Base-by-base conservation (phyloP, 2,888 invertebrate species). In the Clostera curtula region DNA sequence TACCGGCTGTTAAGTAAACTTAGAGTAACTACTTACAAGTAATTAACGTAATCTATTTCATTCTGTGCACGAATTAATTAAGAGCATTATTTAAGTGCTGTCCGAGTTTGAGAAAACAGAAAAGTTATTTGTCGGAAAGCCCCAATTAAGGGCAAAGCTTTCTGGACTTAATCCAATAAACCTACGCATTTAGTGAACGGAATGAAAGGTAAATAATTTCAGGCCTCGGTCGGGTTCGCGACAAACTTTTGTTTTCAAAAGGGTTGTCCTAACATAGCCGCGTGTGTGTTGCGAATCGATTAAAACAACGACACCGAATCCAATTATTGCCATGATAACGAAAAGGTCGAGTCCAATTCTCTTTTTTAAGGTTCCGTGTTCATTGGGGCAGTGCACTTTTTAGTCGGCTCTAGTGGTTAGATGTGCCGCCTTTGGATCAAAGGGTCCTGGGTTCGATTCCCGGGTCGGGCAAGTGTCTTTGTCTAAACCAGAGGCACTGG, bases 141-240 rank as follows among this genome's bases (percentile, higher is more conserved):
- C 69, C 77, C 77, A 82, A 82, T 80, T 82, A 82, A 72, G 76
- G 74, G 73, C 70, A 63, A 72, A 73, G 80, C 80, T 75, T 79
- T 76, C 70, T 79, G 74, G 71, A 75, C 74, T 72, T 80, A 80
- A 82, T 82, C 79, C 77, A 79, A 80, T 82, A 79, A 82, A 79
- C 67, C 79, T 76, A 76, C 80, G 76, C 77, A 74, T 77, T 82
- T 77, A 77, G 72, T 71, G 71, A 73, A 64, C 68, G 63, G 64
- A 77, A 80, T 71, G 70, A 71, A 77, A 76, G 73, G 76, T 80
- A 79, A 79, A 77, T 79, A 74, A 77, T 79, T 75, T 79, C 69
- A 70, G 63, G 68, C 56, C 56, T 56, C 5, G 25, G 36, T 39
- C 33, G 44, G 50, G 38, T 49, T 46, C 47, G 58, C 54, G 49